Evolutionary conservation across 1,140 invertebrate species (phyloP).

Genomic region (Sycobia sp.): DNA sequence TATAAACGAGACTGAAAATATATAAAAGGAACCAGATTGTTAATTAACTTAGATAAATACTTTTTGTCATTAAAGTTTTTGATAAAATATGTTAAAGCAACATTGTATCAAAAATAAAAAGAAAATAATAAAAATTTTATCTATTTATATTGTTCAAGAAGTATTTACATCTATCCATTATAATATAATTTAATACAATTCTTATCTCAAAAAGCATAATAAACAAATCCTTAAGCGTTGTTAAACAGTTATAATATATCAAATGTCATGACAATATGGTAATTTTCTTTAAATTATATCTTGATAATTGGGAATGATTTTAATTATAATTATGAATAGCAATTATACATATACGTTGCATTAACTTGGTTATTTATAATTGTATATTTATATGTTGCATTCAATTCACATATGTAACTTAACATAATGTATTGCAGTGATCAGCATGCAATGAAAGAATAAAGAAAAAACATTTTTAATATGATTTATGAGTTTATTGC

Average conservation of each 20-base stretch:
- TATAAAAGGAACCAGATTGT: background rate
- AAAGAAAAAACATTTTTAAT: conserved; percentile 15
- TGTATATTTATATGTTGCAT: background rate
- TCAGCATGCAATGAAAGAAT: conserved; percentile 27
- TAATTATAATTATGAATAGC: conserved; percentile 7
- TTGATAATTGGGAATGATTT: conserved; percentile 13
- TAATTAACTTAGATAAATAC: background rate
- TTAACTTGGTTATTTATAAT: conserved; percentile 19
- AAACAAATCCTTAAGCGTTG: too few species aligned
- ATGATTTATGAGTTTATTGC: conserved; percentile 3
- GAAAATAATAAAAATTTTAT: too few species aligned
- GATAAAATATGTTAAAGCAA: too few species aligned
- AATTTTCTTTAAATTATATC: background rate
- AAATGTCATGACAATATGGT: too few species aligned
- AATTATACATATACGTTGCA: conserved; percentile 1
- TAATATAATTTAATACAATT: too few species aligned
- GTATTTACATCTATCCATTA: too few species aligned
- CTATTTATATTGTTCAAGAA: too few species aligned
- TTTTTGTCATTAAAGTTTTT: too few species aligned
- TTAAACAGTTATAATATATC: too few species aligned
- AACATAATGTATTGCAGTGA: conserved; percentile 19
- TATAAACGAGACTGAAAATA: conserved; percentile 1
- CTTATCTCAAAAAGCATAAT: too few species aligned
- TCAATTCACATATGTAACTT: conserved; percentile 20
- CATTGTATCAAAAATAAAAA: too few species aligned